Percentiles rank a stretch among this genome's conserved stretches.
phyloP scores from a whole-genome alignment of 2,797 vertebrate genomes.

The Petrocephalus schoutedeni region DNA sequence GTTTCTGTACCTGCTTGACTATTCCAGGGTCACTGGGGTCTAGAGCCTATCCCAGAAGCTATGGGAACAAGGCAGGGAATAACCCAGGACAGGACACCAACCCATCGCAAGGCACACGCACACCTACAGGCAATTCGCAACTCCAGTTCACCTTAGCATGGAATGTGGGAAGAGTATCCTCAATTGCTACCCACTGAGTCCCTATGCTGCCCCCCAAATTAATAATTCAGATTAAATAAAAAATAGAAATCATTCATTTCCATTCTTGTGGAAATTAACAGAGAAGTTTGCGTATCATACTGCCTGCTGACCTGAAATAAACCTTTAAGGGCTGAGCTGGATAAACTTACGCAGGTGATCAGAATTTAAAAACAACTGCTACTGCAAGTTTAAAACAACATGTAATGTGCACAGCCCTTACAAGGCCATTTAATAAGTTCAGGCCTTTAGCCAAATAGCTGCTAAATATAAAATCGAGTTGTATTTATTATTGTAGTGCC shows the following conservation, averaged over 20 bases:
- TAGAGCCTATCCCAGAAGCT: background rate
- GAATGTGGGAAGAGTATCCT: background rate
- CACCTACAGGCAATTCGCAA: background rate
- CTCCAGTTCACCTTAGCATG: background rate
- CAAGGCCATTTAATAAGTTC: conserved; percentile 11
- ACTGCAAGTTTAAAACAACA: background rate
- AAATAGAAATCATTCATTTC: background rate
- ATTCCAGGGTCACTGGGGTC: background rate
- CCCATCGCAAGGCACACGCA: background rate
- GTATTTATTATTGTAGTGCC: conserved; percentile 19
- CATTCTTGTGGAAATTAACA: background rate
- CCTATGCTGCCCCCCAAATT: background rate
- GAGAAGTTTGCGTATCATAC: background rate
- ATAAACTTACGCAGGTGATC: background rate
- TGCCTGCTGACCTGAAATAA: background rate
- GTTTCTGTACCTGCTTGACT: background rate
- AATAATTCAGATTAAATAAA: background rate
- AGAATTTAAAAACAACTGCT: background rate
- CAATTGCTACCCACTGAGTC: background rate
- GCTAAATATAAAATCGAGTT: conserved; percentile 24
- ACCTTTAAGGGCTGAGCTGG: background rate
- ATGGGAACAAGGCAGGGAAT: background rate
- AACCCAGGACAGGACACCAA: background rate
- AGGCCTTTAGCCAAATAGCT: conserved; percentile 7
- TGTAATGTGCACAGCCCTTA: background rate